phyloP scores from a whole-genome alignment of 2,888 invertebrate genomes.

The Acanthoscelides obtectus region DNA sequence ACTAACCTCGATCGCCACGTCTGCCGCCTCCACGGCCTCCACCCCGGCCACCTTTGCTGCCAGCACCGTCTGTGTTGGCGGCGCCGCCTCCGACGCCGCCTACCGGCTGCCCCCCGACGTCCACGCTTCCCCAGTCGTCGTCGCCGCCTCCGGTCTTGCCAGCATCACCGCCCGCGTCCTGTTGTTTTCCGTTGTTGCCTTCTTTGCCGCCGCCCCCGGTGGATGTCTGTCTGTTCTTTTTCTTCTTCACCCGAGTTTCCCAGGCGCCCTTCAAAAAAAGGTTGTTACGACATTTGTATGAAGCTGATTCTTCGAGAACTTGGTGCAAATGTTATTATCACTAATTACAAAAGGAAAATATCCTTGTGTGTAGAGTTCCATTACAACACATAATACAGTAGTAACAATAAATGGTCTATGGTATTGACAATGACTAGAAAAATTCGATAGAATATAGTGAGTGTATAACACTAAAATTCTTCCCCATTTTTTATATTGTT shows the following conservation, averaged over 20 bases:
- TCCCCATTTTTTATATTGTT: too few relatives aligned
- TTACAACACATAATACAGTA: too few relatives aligned
- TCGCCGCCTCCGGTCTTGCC: conserved; percentile 9
- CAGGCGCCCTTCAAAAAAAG: conserved; percentile 64
- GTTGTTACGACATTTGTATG: neutral
- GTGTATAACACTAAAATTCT: too few relatives aligned
- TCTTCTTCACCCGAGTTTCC: conserved; percentile 76
- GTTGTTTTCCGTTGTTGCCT: conserved; percentile 20
- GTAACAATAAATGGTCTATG: too few relatives aligned
- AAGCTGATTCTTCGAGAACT: too few relatives aligned
- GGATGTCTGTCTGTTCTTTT: conserved; percentile 73
- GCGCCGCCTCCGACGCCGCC: conserved; percentile 3
- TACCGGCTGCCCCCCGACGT: conserved; percentile 6
- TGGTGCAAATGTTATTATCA: too few relatives aligned
- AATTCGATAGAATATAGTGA: too few relatives aligned
- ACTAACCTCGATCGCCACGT: conserved; percentile 31
- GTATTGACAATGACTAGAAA: too few relatives aligned
- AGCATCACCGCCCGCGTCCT: conserved; percentile 5
- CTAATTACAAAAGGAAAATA: too few relatives aligned
- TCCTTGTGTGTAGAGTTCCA: too few relatives aligned
- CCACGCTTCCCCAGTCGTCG: conserved; percentile 34
- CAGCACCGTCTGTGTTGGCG: conserved; percentile 32
- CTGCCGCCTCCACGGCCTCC: conserved; percentile 41
- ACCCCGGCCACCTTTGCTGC: conserved; percentile 27
- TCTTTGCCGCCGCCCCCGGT: conserved; percentile 37